A percentile compares a stretch with the other conserved stretches of the same genome.
Evolutionary conservation across 2,113 vertebrate genomes (phyloP).

Genomic region (Cathartes aura): DNA sequence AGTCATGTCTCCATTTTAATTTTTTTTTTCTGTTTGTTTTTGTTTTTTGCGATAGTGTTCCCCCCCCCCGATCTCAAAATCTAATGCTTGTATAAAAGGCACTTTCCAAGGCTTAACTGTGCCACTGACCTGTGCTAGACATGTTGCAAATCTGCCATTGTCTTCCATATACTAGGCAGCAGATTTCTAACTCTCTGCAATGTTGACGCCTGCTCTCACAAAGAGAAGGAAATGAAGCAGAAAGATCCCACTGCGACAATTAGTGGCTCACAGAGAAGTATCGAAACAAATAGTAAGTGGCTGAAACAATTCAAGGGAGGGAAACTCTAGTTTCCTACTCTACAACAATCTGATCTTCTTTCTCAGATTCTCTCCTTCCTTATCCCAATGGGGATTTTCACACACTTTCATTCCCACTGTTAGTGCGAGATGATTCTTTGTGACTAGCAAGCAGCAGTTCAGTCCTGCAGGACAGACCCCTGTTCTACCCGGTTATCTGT

Average conservation of each 20-base stretch:
- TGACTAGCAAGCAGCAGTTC: neutral
- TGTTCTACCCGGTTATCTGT: neutral
- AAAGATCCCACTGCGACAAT: conserved; percentile 62
- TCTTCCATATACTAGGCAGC: neutral
- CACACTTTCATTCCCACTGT: neutral
- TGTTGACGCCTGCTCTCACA: conserved; percentile 52
- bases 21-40: neutral
- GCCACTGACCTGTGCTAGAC: conserved; percentile 43
- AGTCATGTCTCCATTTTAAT: neutral
- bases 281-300: conserved; percentile 55
- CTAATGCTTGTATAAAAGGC: neutral
- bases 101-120: conserved; percentile 2
- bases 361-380: conserved; percentile 24
- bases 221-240: conserved; percentile 64
- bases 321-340: conserved; percentile 46
- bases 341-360: conserved; percentile 35
- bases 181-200: conserved; percentile 62
- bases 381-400: conserved; percentile 10
- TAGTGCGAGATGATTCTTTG: neutral
- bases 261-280: conserved; percentile 60
- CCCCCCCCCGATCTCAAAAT: neutral
- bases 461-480: neutral
- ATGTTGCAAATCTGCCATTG: conserved; percentile 4
- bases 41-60: neutral
- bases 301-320: conserved; percentile 41